Percentiles rank a stretch among this genome's conserved stretches.
phyloP scores from a whole-genome alignment of 2,888 invertebrate species.

The Elgonia sp. region DNA sequence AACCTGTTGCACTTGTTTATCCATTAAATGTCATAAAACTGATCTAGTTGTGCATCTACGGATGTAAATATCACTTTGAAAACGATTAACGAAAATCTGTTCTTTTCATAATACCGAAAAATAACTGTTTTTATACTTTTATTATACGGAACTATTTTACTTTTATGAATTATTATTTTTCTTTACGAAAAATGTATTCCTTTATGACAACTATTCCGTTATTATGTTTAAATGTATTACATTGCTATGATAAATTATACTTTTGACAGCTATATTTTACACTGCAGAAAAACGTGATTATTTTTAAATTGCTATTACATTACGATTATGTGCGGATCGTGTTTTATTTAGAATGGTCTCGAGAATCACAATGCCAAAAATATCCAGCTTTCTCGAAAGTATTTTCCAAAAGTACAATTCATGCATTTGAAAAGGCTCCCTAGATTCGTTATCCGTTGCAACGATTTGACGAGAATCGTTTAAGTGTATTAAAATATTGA shows the following conservation, averaged over 20 bases:
- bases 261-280: slow-evolving; percentile 54
- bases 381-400: slow-evolving; percentile 36
- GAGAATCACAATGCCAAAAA: slow-evolving; percentile 48
- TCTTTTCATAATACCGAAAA: slow-evolving; percentile 5
- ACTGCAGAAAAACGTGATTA: slow-evolving; percentile 50
- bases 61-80: slow-evolving; percentile 40
- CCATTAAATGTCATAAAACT: slow-evolving; percentile 24
- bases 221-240: slow-evolving; percentile 38
- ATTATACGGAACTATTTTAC: slow-evolving; percentile 4
- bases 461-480: slow-evolving; percentile 53
- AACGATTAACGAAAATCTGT: slow-evolving; percentile 29
- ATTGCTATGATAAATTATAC: slow-evolving; percentile 42
- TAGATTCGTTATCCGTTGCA: slow-evolving; percentile 53
- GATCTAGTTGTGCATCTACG: slow-evolving; percentile 49
- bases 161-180: slow-evolving; percentile 18
- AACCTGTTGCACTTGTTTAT: slow-evolving; percentile 23
- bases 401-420: slow-evolving; percentile 33
- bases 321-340: slow-evolving; percentile 53
- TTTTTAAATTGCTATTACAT: slow-evolving; percentile 32
- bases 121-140: slow-evolving; percentile 16
- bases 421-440: slow-evolving; percentile 44
- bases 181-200: slow-evolving; percentile 21
- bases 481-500: slow-evolving; percentile 70
- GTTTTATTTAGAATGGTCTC: slow-evolving; percentile 50
- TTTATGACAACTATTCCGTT: slow-evolving; percentile 30